Base-by-base conservation (phyloP, 35 echinoderm and acorn worm genomes). In the Ophioderma brevispina region DNA sequence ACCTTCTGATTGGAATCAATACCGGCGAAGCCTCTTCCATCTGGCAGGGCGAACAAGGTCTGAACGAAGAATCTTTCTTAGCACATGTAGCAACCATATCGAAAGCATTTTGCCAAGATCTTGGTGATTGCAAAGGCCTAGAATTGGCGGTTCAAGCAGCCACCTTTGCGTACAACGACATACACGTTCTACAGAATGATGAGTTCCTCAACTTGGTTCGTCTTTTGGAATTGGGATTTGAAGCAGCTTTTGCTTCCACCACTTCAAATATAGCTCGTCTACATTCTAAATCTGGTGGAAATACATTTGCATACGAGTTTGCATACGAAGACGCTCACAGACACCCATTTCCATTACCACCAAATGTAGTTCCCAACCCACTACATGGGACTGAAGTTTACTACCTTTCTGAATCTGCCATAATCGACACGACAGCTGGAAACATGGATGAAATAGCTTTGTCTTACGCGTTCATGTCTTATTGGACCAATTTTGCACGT, bases 401-500 rank as follows among this genome's bases (percentile, higher is more conserved):
- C 35, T 85, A 85, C n/a, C 46, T 85, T 17, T 59, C 35, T 59
- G 82, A 50, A 42, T 18, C n/a, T 33, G 82, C 39, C 46, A 42
- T 17, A 32, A 38, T 55, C 17, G 31, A 31, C 0, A 55, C 28
- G 0, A n/a, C n/a, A n/a, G n/a, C n/a, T n/a, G 82, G 41, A 34
- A 85, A 85, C 34, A 31, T 31, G 28, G 56, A 85, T 1, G 46
- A 56, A 31, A 55, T 28, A 35, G 41, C 82, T 3, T 36, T 85
- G 30, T 15, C n/a, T 8, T 42, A 85, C 36, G 43, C 43, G 13
- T 35, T 85, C 8, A 85, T 85, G 15, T 13, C 10, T 0, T 85
- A 64, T 21, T 85, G 83, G 83, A 36, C 83, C 23, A 85, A 85
- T 37, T 85, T 85, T 85, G 83, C 55, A 19, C 63, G 36, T 6